Percentiles rank a stretch among this genome's conserved stretches.
phyloP scores from a whole-genome alignment of 2,888 invertebrate genomes.

The Mimas tiliae region DNA sequence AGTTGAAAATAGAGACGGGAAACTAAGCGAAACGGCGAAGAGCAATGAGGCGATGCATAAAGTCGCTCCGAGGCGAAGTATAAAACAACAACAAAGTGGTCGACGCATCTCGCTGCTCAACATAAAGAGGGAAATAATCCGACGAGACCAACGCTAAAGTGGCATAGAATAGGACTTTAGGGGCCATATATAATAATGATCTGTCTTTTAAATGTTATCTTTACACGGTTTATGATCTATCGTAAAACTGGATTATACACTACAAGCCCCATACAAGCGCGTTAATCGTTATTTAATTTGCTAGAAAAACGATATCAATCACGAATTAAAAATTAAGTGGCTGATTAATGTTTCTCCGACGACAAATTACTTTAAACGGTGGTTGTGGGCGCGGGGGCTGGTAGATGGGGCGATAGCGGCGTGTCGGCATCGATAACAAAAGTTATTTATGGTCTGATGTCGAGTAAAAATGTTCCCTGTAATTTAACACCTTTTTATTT shows the following conservation, averaged over 20 bases:
- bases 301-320: constrained; percentile 48
- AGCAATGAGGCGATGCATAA: constrained; percentile 82
- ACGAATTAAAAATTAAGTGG: constrained; percentile 49
- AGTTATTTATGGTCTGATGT: constrained; percentile 58
- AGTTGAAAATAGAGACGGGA: constrained; percentile 79
- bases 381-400: constrained; percentile 64
- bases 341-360: constrained; percentile 55
- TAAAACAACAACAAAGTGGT: constrained; percentile 85
- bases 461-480: constrained; percentile 46
- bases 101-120: constrained; percentile 70
- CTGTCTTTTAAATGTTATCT: constrained; percentile 63
- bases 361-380: constrained; percentile 69
- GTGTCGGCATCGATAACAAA: constrained; percentile 63
- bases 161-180: constrained; percentile 68
- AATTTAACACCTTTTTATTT: constrained; percentile 35
- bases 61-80: constrained; percentile 78
- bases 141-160: constrained; percentile 68
- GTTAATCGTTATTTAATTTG: constrained; percentile 37
- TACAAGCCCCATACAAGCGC: constrained; percentile 35
- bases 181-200: constrained; percentile 73
- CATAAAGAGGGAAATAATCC: constrained; percentile 77
- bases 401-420: constrained; percentile 64
- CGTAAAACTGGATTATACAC: constrained; percentile 49
- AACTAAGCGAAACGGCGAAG: constrained; percentile 79
- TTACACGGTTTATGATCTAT: constrained; percentile 50